Base-by-base conservation (phyloP, 2,113 vertebrate genomes). In the Stomatorhinus ivindoensis region DNA sequence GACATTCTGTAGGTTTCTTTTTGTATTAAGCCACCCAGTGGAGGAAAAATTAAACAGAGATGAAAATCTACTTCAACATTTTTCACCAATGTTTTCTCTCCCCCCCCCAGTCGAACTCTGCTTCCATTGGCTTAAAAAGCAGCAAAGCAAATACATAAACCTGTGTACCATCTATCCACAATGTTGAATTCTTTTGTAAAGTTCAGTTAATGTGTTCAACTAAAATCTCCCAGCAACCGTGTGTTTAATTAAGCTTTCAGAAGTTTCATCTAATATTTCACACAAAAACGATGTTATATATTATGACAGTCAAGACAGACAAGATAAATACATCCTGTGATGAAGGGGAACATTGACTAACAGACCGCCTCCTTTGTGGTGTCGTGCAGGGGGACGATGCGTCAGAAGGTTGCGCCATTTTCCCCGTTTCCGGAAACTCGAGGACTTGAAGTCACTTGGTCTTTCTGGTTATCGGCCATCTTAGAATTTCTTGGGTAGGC, bases 391-490 rank as follows among this genome's bases (percentile, higher is more conserved):
- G 83, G 51, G 53, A 19, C 39, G 2, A n/a, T 15, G 55, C 13
- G 2, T 1, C 39, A 27, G 27, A 88, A 46, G 8, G 19, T 35
- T 17, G 21, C 2, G 50, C 58, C 47, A 83, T 9, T 82, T 55
- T n/a, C 3, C 35, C 9, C 53, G 3, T 84, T 85, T 44, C 80
- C 27, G 76, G 80, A 89, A 84, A 39, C 46, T 42, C 82, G 46
- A 13, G 44, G 58, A 46, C 50, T 53, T 35, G 2, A 89, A 92
- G 87, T 84, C 92, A 91, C 90, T 69, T 69, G 92, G 93, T 89
- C 86, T 53, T 90, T 90, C 58, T 88, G 90, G 44, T 90, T 92
- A 93, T 94, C 90, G 87, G 92, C 92, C 91, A 90, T 89, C 21
- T 55, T 53, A 10, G 89, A 53, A 80, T 93, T 93, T 91, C 90